Evolutionary conservation across 2,113 vertebrate species (phyloP).

Genomic region (Azemiops feae): DNA sequence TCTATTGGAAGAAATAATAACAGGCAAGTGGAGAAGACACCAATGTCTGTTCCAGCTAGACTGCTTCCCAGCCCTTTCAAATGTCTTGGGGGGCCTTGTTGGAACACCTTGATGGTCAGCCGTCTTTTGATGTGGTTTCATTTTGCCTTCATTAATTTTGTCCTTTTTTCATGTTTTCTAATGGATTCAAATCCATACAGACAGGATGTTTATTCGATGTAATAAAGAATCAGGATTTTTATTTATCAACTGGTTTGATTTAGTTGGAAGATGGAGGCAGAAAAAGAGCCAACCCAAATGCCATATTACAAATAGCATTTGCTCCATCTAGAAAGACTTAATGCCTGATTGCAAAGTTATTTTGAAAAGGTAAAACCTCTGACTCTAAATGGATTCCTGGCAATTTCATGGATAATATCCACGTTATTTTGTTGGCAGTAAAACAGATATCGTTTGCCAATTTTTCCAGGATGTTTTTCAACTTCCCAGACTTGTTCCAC

Average conservation of each 20-base stretch:
- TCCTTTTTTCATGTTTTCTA: neutral
- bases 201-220: neutral
- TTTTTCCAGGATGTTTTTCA: neutral
- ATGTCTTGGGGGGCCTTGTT: neutral
- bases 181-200: neutral
- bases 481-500: neutral
- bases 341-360: neutral
- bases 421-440: neutral
- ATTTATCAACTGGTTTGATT: neutral
- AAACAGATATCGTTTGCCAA: neutral
- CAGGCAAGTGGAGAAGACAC: neutral
- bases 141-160: neutral
- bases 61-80: neutral
- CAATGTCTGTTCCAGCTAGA: neutral
- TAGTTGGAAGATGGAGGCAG: neutral
- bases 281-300: neutral
- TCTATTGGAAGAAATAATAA: neutral
- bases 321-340: neutral
- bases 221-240: neutral
- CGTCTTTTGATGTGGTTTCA: neutral
- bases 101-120: neutral
- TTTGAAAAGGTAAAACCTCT: neutral
- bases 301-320: neutral
- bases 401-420: neutral
- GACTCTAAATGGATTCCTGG: neutral